Base-by-base conservation (phyloP, 2,888 invertebrate species). In the Xylocampa areola region DNA sequence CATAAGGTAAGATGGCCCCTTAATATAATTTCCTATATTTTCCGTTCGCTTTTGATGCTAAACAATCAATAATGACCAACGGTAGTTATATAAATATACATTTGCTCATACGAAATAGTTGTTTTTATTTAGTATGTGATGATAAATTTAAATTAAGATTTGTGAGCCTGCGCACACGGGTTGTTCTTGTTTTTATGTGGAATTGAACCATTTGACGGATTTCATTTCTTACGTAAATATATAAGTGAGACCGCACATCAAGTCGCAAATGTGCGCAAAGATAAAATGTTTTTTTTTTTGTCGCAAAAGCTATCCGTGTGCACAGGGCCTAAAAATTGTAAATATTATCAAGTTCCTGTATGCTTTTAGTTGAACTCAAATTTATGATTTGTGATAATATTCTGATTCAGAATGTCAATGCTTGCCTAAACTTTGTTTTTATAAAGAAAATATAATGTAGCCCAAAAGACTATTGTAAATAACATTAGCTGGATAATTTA, bases 381-480 rank as follows among this genome's bases (percentile, higher is more conserved):
- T 70, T 73, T 52, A 82, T 85, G 78, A 80, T 77, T 77, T 77
- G 77, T 75, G 75, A 77, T 75, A 74, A 62, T 62, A 53, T 61
- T 69, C 76, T 79, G 84, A 80, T 80, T 84, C 61, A 55, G 64
- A 68, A 77, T 63, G 84, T 84, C 84, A 80, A 86, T 88, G 92
- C 92, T 93, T 93, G 93, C 92, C 92, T 89, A 79, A 78, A 84
- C 74, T 73, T 85, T 82, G 77, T 83, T 76, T 80, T 85, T 84
- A 83, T 74, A 73, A 79, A 76, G 76, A 80, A 80, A 76, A 71
- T 73, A 81, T 81, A 79, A 66, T 80, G 80, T 92, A 92, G 89
- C 89, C 85, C 81, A 88, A 86, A 89, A 86, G 86, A 89, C 86
- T 92, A 91, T 90, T 93, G 93, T 92, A 92, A 73, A 92, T 92